These are phyloP conservation scores for Phaethornis superciliosus DNA, from an alignment of 2,113 vertebrate species.

Conservation along the genomic window DNA sequence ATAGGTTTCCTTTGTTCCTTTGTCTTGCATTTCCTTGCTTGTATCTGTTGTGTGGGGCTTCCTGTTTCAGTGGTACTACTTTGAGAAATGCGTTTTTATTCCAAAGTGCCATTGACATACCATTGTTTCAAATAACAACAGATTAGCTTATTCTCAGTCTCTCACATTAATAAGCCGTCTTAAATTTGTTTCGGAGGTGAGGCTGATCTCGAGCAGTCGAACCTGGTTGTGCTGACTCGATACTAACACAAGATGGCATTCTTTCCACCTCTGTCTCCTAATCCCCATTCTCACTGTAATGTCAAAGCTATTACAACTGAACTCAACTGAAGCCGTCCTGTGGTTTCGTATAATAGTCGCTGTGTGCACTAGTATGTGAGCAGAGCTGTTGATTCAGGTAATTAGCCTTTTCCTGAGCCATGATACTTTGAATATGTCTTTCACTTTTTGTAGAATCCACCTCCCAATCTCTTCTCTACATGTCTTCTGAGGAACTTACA, in stretches of 20 bases:
- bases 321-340: not conserved
- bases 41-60: not conserved
- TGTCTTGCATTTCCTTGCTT: not conserved
- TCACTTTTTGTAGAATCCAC: not conserved
- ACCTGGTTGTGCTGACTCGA: not conserved
- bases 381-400: not conserved
- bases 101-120: not conserved
- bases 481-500: not conserved
- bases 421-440: not conserved
- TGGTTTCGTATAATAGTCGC: accelerated
- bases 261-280: not conserved
- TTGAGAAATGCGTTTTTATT: not conserved
- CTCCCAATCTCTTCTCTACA: not conserved
- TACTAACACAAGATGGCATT: conserved; percentile 9
- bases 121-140: not conserved
- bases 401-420: not conserved
- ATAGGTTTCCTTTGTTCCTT: not conserved
- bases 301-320: not conserved
- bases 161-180: accelerated
- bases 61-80: not conserved
- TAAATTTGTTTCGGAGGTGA: not conserved
- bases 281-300: accelerated
- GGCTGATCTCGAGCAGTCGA: accelerated
- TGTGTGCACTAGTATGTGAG: not conserved
- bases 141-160: not conserved